Base-by-base conservation (phyloP, 2,797 vertebrate genomes). In the Tadarida brasiliensis region DNA sequence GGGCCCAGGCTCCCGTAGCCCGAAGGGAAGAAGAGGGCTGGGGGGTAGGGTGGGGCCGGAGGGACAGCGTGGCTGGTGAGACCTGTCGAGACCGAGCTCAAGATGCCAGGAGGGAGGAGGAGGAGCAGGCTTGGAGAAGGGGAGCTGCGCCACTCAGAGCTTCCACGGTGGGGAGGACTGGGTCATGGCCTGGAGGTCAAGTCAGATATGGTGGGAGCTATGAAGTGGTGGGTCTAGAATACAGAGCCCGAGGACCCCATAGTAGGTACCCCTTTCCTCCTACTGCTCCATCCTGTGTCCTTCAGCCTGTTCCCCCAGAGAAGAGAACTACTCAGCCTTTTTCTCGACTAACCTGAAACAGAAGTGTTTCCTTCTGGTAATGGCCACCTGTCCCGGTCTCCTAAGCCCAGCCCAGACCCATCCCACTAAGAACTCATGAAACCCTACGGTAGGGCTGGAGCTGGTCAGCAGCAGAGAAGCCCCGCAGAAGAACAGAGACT, bases 341-440 rank as follows among this genome's bases (percentile, higher is more conserved):
- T 85, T 65, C 30, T 24, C 8, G 1, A 39, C 65, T 65, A n/a
- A 74, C 16, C 33, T 73, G 44, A 74, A 81, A 74, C 2, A 68
- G 49, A 56, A 56, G 20, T 70, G 44, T 54, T 94, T 89, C 19
- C 49, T 90, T 83, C 30, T 89, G 54, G 63, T 89, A 87, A 91
- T 0, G 15, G 84, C 47, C 20, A 22, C 35, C 33, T 87, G 7
- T 83, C 80, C 28, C 26, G 28, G 77, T 26, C 22, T 87, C 47
- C 28, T 20, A 71, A 74, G 63, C 30, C 35, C 20, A n/a, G 17
- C 11, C 16, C 70, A 57, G 68, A 39, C 24, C 30, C n/a, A 17
- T 22, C 30, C 71, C 59, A 59, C 22, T 56, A 51, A 63, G 39
- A 86, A 61, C 12, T 67, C 85, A 71, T 11, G 44, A 78, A 86